These are phyloP conservation scores for Ylistrum balloti DNA, from an alignment of 1,140 invertebrate genomes.

Conservation along the genomic window DNA sequence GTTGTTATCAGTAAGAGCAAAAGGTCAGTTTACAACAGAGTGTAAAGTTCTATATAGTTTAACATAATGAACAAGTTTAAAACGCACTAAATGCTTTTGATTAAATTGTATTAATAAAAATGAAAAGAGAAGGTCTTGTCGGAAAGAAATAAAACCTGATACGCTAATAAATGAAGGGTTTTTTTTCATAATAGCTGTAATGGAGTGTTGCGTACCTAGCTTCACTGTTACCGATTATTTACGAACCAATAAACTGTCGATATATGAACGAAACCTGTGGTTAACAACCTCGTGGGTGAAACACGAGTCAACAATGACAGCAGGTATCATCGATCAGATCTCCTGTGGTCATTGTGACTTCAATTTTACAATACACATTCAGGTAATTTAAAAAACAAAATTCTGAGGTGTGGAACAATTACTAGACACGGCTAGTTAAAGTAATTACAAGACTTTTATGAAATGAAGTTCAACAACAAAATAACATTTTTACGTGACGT, in stretches of 20 bases:
- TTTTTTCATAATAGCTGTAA: not conserved
- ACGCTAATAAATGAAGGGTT: not conserved
- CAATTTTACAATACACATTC: not conserved
- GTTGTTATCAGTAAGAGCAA: not conserved
- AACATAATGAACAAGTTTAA: not conserved
- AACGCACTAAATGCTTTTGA: not conserved
- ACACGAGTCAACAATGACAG: slow-evolving; percentile 18
- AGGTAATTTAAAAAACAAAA: slow-evolving; percentile 24
- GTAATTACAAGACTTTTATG: not conserved
- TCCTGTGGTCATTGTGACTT: not conserved
- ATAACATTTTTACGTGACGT: not conserved
- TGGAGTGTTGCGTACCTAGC: not conserved
- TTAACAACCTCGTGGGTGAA: not conserved
- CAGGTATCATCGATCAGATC: not conserved
- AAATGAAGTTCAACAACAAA: not conserved
- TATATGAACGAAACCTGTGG: not conserved
- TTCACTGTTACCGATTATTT: not conserved
- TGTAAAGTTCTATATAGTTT: not conserved
- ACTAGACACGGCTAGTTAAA: not conserved
- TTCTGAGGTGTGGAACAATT: not conserved
- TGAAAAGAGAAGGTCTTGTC: not conserved
- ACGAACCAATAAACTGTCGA: not conserved
- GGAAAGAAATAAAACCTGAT: slow-evolving; percentile 35
- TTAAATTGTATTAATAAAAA: not conserved
- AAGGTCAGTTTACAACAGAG: not conserved